Evolutionary conservation across 1,140 invertebrate species (phyloP).

Genomic region (Monomorium pharaonis): DNA sequence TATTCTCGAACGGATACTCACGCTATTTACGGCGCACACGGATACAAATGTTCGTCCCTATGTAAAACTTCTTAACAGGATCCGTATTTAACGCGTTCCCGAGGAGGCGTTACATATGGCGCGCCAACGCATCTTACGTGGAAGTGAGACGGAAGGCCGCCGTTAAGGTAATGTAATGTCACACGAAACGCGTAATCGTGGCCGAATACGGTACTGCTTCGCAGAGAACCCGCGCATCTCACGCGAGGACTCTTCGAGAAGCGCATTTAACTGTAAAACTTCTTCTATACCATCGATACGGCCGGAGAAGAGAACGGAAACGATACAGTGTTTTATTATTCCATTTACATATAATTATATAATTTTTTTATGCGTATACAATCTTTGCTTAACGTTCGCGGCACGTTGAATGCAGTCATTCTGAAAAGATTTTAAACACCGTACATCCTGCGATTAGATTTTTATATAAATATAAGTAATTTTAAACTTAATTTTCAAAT

Average conservation of each 20-base stretch:
- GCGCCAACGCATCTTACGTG: slow-evolving; percentile 22
- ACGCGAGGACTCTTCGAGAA: background rate
- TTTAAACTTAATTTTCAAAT: no score
- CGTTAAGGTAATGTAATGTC: slow-evolving; percentile 42
- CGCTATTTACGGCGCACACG: background rate
- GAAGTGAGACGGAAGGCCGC: slow-evolving; percentile 12
- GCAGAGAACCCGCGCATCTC: background rate
- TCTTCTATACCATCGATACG: background rate
- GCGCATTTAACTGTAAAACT: slow-evolving; percentile 24
- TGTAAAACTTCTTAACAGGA: slow-evolving; percentile 28
- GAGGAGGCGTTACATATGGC: slow-evolving; percentile 39
- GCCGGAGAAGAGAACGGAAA: background rate
- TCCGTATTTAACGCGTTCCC: background rate
- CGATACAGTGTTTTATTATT: no score
- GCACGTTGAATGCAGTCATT: no score
- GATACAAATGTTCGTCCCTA: background rate
- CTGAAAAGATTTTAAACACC: no score
- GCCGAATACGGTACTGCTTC: slow-evolving; percentile 35
- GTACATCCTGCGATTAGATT: no score
- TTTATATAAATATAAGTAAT: no score
- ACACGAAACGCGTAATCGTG: slow-evolving; percentile 2
- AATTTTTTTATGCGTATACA: no score
- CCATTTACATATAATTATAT: no score
- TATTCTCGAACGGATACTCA: background rate
- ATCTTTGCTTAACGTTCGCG: no score